Evolutionary conservation across 2,888 invertebrate genomes (phyloP).

Genomic region (Plagodis dolabraria): DNA sequence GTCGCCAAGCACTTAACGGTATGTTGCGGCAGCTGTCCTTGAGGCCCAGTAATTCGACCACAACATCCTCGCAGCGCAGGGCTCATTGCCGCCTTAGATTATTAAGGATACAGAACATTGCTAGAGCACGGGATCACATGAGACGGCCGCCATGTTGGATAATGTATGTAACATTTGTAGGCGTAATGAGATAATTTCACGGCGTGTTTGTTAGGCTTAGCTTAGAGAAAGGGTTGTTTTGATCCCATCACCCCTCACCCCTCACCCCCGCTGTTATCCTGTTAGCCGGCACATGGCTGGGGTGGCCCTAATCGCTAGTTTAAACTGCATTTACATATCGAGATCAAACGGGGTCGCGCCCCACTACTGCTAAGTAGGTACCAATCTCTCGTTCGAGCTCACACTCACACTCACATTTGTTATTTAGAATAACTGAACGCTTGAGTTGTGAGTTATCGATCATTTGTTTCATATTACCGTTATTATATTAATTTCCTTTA

Average conservation of each 20-base stretch:
- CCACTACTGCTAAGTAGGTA: neutral
- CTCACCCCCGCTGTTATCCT: neutral
- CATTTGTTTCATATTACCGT: too few species aligned
- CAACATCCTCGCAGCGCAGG: too few species aligned
- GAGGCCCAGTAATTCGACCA: too few species aligned
- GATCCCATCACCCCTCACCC: neutral
- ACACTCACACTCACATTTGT: neutral
- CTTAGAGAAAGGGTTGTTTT: conserved; percentile 45
- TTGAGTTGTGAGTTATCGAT: too few species aligned
- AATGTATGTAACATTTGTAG: conserved; percentile 59
- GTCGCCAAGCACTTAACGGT: too few species aligned
- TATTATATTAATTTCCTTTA: too few species aligned
- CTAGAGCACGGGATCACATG: neutral
- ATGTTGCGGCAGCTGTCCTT: too few species aligned
- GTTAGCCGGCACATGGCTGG: conserved; percentile 1
- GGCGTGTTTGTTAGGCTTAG: conserved; percentile 35
- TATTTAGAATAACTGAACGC: neutral
- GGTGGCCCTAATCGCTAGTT: conserved; percentile 36
- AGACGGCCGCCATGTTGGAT: conserved; percentile 37
- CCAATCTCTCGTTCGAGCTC: neutral
- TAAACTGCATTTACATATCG: conserved; percentile 37
- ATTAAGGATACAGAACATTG: too few species aligned
- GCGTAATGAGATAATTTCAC: conserved; percentile 54
- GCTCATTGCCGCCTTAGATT: too few species aligned
- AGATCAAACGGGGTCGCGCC: conserved; percentile 8